These are phyloP conservation scores for Naso thynnoides DNA, from an alignment of 2,797 vertebrate genomes.

Conservation along the genomic window DNA sequence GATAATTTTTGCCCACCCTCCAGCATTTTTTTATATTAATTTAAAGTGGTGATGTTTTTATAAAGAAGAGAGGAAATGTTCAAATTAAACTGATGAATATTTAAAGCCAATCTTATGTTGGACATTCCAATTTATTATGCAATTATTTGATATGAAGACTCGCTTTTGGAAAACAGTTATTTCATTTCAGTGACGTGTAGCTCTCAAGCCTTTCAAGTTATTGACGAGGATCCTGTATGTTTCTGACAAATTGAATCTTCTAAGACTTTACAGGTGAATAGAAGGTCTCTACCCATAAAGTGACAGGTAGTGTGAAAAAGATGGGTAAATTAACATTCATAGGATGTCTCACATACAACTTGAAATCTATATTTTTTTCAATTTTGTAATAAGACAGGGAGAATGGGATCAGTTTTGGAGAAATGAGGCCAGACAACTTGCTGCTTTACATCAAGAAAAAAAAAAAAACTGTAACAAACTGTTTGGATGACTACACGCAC, in stretches of 20 bases:
- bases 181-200: constrained; percentile 34
- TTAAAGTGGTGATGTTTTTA: constrained; percentile 61
- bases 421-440: constrained; percentile 63
- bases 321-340: constrained; percentile 10
- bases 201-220: constrained; percentile 17
- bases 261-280: constrained; percentile 25
- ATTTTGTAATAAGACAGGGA: constrained; percentile 40
- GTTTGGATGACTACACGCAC: constrained; percentile 62
- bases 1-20: constrained; percentile 78
- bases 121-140: constrained; percentile 70
- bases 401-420: constrained; percentile 38
- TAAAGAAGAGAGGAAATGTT: constrained; percentile 44
- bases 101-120: constrained; percentile 60
- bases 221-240: constrained; percentile 25
- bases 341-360: constrained; percentile 10
- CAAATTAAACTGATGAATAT: constrained; percentile 69
- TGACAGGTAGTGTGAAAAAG: background rate
- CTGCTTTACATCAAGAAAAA: constrained; percentile 56
- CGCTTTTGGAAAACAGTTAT: constrained; percentile 44
- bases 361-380: constrained; percentile 14
- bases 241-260: constrained; percentile 25
- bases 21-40: constrained; percentile 73
- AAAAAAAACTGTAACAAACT: constrained; percentile 53
- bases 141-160: constrained; percentile 62
- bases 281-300: constrained; percentile 7